Evolutionary conservation across 2,797 vertebrate genomes (phyloP).

Genomic region (Enteromius paludinosus): DNA sequence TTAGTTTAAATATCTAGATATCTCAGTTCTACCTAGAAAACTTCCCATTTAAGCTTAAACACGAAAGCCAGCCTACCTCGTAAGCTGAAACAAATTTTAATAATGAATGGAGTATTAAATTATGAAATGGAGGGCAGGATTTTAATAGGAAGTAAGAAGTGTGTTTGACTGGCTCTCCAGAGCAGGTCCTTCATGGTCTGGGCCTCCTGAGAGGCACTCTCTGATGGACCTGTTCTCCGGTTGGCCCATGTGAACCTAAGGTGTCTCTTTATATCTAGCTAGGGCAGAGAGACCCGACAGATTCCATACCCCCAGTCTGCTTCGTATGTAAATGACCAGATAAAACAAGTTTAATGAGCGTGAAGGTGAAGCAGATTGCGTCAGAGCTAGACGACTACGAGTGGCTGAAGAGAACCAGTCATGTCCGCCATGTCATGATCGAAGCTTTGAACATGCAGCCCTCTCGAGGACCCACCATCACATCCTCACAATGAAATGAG

Average conservation of each 20-base stretch:
- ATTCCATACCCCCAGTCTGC: conserved; percentile 52
- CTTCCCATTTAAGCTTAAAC: not conserved
- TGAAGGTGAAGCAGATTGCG: conserved; percentile 44
- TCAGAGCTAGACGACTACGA: conserved; percentile 11
- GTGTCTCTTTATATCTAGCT: conserved; percentile 29
- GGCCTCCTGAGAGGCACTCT: not conserved
- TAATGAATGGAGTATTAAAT: conserved; percentile 12
- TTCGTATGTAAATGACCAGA: conserved; percentile 69
- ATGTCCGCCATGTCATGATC: conserved; percentile 14
- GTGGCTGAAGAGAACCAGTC: conserved; percentile 40
- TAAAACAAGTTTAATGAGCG: conserved; percentile 64
- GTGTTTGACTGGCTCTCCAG: not conserved
- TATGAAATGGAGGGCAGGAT: not conserved
- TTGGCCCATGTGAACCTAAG: conserved; percentile 12
- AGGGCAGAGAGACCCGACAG: conserved; percentile 10
- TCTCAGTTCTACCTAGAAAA: not conserved
- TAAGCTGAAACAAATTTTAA: conserved; percentile 15
- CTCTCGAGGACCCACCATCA: conserved; percentile 36
- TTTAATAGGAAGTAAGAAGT: conserved; percentile 13
- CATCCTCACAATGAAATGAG: conserved; percentile 33
- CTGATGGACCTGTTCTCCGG: conserved; percentile 6
- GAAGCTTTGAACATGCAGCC: conserved; percentile 31
- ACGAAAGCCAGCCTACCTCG: not conserved
- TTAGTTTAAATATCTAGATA: not conserved
- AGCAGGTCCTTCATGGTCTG: not conserved